These are phyloP conservation scores for Lamellibrachia columna DNA, from an alignment of 2,888 invertebrate genomes.

Conservation along the genomic window DNA sequence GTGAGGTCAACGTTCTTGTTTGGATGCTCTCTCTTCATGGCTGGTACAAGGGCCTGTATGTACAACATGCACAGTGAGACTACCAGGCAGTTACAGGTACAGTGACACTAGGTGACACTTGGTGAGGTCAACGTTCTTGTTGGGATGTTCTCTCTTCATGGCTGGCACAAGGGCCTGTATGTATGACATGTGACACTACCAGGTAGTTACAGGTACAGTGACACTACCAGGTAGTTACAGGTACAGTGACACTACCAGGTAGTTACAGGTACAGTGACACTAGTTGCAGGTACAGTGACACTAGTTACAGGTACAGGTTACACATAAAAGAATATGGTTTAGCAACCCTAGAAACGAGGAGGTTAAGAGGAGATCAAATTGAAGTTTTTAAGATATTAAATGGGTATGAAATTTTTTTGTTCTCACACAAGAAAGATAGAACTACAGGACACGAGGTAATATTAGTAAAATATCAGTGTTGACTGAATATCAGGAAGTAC, in stretches of 20 bases:
- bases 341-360: too few species aligned
- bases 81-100: not conserved
- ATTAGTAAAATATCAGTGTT: too few species aligned
- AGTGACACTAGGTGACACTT: conserved; percentile 61
- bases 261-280: not conserved
- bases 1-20: conserved; percentile 59
- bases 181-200: not conserved
- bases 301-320: too few species aligned
- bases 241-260: not conserved
- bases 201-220: not conserved
- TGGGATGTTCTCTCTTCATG: conserved; percentile 61
- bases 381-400: too few species aligned
- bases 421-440: too few species aligned
- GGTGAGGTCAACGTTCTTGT: conserved; percentile 59
- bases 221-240: not conserved
- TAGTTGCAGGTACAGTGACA: too few species aligned
- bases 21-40: conserved; percentile 60
- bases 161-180: conserved; percentile 44
- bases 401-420: too few species aligned
- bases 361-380: too few species aligned
- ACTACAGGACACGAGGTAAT: too few species aligned
- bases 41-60: conserved; percentile 45
- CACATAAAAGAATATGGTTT: too few species aligned
- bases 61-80: not conserved
- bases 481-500: too few species aligned